Evolutionary conservation across 2,797 vertebrate genomes (phyloP).

Genomic region (Podarcis siculus): DNA sequence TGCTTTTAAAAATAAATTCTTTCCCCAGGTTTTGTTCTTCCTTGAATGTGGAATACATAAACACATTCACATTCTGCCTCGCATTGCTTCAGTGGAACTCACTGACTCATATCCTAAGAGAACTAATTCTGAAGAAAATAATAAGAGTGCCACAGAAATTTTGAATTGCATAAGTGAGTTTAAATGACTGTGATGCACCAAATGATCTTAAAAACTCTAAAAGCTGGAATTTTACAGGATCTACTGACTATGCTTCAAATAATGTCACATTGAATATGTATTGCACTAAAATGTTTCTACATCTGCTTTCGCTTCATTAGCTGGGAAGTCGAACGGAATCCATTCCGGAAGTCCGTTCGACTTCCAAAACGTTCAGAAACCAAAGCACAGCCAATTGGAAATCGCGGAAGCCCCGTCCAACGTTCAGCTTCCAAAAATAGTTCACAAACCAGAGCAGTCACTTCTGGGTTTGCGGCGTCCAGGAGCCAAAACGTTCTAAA

Average conservation of each 20-base stretch:
- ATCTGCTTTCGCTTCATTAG: too few relatives aligned
- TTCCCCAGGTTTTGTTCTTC: background rate
- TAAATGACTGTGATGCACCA: constrained; percentile 39
- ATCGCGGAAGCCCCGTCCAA: too few relatives aligned
- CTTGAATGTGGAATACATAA: constrained; percentile 33
- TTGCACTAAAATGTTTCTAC: background rate
- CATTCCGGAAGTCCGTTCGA: accelerated
- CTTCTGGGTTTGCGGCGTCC: accelerated
- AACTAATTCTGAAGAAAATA: constrained; percentile 53
- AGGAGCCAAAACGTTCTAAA: too few relatives aligned
- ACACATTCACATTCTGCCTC: constrained; percentile 45
- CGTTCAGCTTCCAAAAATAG: too few relatives aligned
- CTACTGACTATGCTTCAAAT: constrained; percentile 22
- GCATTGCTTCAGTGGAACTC: constrained; percentile 41
- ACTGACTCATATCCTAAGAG: constrained; percentile 51
- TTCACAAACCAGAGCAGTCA: too few relatives aligned
- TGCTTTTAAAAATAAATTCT: background rate
- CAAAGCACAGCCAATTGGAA: too few relatives aligned
- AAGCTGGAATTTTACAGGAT: constrained; percentile 37
- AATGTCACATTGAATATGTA: background rate
- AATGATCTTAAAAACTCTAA: constrained; percentile 28
- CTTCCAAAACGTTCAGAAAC: too few relatives aligned
- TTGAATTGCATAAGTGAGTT: constrained; percentile 35
- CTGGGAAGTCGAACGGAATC: too few relatives aligned
- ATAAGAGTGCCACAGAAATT: constrained; percentile 14